Base-by-base conservation (phyloP, 1,140 invertebrate genomes). In the Ylistrum balloti region DNA sequence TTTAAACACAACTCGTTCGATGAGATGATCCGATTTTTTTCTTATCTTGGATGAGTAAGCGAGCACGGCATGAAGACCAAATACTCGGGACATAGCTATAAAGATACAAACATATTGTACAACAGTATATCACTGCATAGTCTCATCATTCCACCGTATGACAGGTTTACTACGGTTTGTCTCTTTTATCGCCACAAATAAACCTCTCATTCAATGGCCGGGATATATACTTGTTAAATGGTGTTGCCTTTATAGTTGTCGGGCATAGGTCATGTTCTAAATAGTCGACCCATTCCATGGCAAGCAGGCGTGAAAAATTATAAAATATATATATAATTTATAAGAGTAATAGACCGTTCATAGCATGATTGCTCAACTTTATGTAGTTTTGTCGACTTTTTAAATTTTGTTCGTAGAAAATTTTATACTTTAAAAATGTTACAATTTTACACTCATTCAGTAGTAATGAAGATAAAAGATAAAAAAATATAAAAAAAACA, bases 21-120 rank as follows among this genome's bases (percentile, higher is more conserved):
- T 74, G 56, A 74, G 56, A 28, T 74, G 22, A 74, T 74, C 56
- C 9, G 56, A 74, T 28, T 74, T 74, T 74, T 74, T 74, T 74
- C 56, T 74, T 74, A 74, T 74, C 56, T 74, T n/a, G 56, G 56
- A 74, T 74, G 56, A 74, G 56, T 74, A 74, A 74, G 56, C 56
- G n/a, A 74, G 56, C 56, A 74, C 56, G 56, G 56, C 17, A 74
- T 74, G 56, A 74, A n/a, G 56, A 74, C 56, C 22, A 74, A 74
- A 74, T 28, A 74, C 56, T 74, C 56, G 56, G 17, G 22, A 74
- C 56, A 9, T 13, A 45, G 41, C 41, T 74, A 28, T 74, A 74
- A 74, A 74, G 56, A 74, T 74, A 74, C 22, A 74, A 74, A 74
- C 56, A 28, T 74, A 74, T 74, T 74, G 56, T 74, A 5, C 2